Evolutionary conservation across 2,113 vertebrate species (phyloP).

Genomic region (Martes martes): DNA sequence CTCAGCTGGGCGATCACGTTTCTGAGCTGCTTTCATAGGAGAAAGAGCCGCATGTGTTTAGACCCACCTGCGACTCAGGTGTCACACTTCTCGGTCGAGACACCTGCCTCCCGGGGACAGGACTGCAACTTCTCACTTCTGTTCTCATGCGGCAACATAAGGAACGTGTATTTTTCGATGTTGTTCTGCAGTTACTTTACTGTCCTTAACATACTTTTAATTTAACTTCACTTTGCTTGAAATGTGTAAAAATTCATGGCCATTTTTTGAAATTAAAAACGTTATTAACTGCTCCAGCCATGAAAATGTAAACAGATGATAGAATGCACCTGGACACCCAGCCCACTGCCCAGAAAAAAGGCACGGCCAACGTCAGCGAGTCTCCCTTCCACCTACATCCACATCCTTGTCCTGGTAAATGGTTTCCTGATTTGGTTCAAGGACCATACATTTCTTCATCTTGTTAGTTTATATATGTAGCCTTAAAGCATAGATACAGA

Average conservation of each 20-base stretch:
- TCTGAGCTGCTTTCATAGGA: not conserved
- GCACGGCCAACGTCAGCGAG: not conserved
- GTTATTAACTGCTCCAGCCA: not conserved
- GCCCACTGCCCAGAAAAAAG: not conserved
- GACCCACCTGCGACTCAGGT: not conserved
- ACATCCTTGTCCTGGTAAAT: not conserved
- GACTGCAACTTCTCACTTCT: not conserved
- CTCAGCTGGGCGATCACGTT: not conserved
- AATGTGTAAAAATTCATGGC: not conserved
- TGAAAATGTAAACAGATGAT: not conserved
- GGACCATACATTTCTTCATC: not conserved
- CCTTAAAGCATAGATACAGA: not conserved
- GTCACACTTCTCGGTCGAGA: rapidly evolving
- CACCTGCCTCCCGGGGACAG: not conserved
- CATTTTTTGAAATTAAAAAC: not conserved
- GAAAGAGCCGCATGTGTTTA: not conserved
- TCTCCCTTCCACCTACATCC: too few species aligned
- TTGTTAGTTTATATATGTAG: not conserved
- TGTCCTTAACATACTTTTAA: not conserved
- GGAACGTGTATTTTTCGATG: not conserved
- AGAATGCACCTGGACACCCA: not conserved
- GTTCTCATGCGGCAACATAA: not conserved
- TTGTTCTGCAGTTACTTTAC: not conserved
- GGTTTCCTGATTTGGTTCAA: not conserved
- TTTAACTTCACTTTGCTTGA: not conserved